Percentiles rank a stretch among this genome's conserved stretches.
Evolutionary conservation across 2,113 vertebrate species (phyloP).

Genomic region (Myxocyprinus asiaticus): DNA sequence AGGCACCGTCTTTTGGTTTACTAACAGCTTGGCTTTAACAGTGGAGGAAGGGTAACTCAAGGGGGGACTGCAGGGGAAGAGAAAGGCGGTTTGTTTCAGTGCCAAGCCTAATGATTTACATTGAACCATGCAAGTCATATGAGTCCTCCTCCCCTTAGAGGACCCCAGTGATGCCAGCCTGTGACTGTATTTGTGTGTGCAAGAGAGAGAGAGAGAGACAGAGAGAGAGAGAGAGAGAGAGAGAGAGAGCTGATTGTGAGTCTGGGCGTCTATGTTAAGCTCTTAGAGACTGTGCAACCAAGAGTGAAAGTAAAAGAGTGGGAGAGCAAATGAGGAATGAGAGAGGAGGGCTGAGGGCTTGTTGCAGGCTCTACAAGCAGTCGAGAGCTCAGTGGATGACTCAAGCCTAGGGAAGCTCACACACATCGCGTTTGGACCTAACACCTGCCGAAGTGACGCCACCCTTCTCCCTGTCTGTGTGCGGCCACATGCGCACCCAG

Average conservation of each 20-base stretch:
- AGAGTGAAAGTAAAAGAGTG: slow-evolving; percentile 47
- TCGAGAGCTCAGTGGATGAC: slow-evolving; percentile 1
- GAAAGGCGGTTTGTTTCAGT: slow-evolving; percentile 34
- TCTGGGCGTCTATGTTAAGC: slow-evolving; percentile 33
- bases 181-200: slow-evolving; percentile 50
- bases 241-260: slow-evolving; percentile 45
- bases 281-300: slow-evolving; percentile 21
- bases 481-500: slow-evolving; percentile 74
- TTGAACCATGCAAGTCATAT: slow-evolving; percentile 23
- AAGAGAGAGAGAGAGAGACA: slow-evolving; percentile 33
- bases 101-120: slow-evolving; percentile 20
- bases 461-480: slow-evolving; percentile 54
- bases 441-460: slow-evolving; percentile 48
- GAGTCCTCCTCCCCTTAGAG: slow-evolving; percentile 72
- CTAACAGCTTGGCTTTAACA: slow-evolving; percentile 48
- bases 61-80: slow-evolving; percentile 28
- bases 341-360: slow-evolving; percentile 29
- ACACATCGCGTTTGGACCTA: slow-evolving; percentile 58
- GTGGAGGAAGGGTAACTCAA: slow-evolving; percentile 20
- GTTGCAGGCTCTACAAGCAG: slow-evolving; percentile 40
- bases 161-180: slow-evolving; percentile 81
- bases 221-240: slow-evolving; percentile 26
- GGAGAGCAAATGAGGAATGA: slow-evolving; percentile 42
- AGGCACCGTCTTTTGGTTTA: slow-evolving; percentile 44
- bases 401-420: slow-evolving; percentile 48